A percentile compares a stretch with the other conserved stretches of the same genome.
Conservation (phyloP, 2,888 invertebrate species). For the Zhengitettix transpicula region DNA sequence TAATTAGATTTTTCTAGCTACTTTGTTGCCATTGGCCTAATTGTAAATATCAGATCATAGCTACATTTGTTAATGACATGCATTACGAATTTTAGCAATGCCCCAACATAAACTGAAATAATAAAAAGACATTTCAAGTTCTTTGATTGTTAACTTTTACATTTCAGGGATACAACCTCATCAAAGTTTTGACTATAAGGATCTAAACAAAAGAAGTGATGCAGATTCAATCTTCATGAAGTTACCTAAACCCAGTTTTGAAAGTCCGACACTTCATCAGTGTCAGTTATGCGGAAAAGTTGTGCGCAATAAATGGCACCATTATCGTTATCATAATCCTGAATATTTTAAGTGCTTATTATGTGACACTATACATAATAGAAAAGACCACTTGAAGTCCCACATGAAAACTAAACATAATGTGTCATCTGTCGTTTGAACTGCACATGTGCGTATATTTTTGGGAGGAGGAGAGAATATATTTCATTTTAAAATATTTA, state of each 20-base stretch:
- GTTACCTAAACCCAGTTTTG: constrained; percentile 17
- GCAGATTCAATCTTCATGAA: constrained; percentile 7
- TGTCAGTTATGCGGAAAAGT: constrained; percentile 65
- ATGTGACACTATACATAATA: constrained; percentile 16
- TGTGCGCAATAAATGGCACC: constrained; percentile 18
- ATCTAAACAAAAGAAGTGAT: constrained; percentile 1
- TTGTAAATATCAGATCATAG: too few species aligned
- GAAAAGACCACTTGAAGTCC: constrained; percentile 19
- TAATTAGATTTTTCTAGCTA: too few species aligned
- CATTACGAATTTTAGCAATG: too few species aligned
- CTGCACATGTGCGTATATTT: constrained; percentile 29
- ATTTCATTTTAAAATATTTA: too few species aligned
- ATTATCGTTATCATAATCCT: constrained; percentile 15
- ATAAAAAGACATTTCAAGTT: background rate
- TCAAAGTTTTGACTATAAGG: background rate
- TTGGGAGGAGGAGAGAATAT: too few species aligned
- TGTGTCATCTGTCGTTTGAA: background rate
- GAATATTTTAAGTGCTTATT: constrained; percentile 13
- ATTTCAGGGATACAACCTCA: constrained; percentile 2
- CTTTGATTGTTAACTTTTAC: background rate
- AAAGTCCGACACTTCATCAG: constrained; percentile 58
- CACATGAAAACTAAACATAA: constrained; percentile 18
- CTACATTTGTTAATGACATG: too few species aligned
- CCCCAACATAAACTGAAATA: too few species aligned
- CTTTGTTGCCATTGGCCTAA: too few species aligned